Percentiles rank a stretch among this genome's conserved stretches.
phyloP scores from a whole-genome alignment of 2,888 invertebrate species.

The Folsomia candida region DNA sequence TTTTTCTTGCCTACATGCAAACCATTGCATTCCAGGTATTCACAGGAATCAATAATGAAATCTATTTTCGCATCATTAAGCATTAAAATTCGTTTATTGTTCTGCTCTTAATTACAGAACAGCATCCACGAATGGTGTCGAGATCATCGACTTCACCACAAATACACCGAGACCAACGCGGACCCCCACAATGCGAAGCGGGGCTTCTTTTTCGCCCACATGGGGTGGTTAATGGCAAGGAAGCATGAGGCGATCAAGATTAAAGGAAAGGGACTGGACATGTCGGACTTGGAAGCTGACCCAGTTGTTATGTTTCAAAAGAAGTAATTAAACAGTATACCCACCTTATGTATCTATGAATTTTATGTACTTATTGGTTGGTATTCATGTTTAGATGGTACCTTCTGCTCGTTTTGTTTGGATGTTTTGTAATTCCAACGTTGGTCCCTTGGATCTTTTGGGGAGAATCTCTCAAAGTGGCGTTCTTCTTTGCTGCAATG shows the following conservation, averaged over 20 bases:
- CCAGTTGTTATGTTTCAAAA: conserved; percentile 83
- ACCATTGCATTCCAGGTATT: conserved; percentile 87
- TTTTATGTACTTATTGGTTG: not conserved
- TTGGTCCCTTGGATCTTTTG: conserved; percentile 67
- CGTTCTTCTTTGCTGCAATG: conserved; percentile 64
- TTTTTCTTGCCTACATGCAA: conserved; percentile 77
- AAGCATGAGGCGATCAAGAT: conserved; percentile 86
- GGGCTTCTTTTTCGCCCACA: conserved; percentile 94
- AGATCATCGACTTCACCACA: conserved; percentile 83
- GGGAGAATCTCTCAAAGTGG: conserved; percentile 64
- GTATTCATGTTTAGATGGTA: conserved; percentile 66
- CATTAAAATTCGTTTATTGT: too few relatives aligned
- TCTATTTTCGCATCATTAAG: too few relatives aligned
- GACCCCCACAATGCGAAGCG: conserved; percentile 89
- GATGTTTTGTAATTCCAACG: conserved; percentile 63
- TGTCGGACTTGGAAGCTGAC: conserved; percentile 78
- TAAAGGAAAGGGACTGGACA: conserved; percentile 81
- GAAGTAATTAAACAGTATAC: conserved; percentile 60
- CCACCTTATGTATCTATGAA: not conserved
- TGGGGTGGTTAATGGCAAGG: conserved; percentile 87
- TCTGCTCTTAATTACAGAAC: conserved; percentile 51
- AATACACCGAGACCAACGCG: conserved; percentile 88
- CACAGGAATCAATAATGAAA: too few relatives aligned
- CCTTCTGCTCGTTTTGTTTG: conserved; percentile 60
- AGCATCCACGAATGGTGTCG: conserved; percentile 58